These are phyloP conservation scores for Leptogaster cylindrica DNA, from an alignment of 2,888 invertebrate genomes.

Conservation along the genomic window DNA sequence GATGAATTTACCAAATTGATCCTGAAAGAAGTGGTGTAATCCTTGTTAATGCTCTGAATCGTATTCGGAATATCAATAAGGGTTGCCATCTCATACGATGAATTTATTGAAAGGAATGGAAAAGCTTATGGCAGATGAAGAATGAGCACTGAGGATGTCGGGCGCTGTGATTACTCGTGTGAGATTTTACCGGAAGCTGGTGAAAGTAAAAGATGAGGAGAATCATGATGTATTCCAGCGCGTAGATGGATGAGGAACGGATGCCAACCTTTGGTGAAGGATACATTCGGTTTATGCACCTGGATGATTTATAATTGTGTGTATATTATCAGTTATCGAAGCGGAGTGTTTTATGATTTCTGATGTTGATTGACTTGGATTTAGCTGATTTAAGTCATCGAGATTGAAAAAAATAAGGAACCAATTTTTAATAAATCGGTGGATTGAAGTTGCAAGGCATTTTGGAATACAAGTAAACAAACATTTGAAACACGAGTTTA, in stretches of 20 bases:
- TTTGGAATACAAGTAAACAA: too few relatives aligned
- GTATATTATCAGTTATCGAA: too few relatives aligned
- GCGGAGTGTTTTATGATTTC: too few relatives aligned
- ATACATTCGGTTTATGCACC: conserved; percentile 17
- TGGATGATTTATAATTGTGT: conserved; percentile 8
- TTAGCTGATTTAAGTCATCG: too few relatives aligned
- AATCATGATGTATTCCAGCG: conserved; percentile 6
- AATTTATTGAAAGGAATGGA: conserved; percentile 47
- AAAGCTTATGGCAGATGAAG: conserved; percentile 38
- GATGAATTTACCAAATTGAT: conserved; percentile 48
- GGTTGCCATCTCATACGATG: conserved; percentile 28
- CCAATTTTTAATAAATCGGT: too few relatives aligned
- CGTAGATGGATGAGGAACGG: conserved; percentile 6
- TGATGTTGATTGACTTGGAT: too few relatives aligned
- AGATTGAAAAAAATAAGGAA: too few relatives aligned
- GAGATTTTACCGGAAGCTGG: conserved; percentile 36
- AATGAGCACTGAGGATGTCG: conserved; percentile 30
- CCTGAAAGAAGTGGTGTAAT: conserved; percentile 48
- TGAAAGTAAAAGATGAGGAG: conserved; percentile 28
- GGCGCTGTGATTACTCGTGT: conserved; percentile 41
- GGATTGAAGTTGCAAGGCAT: too few relatives aligned
- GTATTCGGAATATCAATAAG: conserved; percentile 46
- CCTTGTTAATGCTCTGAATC: conserved; percentile 47
- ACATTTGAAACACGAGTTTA: too few relatives aligned
- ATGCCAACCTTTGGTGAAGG: too few relatives aligned